phyloP scores from a whole-genome alignment of 2,797 vertebrate genomes.

The Clarias platycephalus region DNA sequence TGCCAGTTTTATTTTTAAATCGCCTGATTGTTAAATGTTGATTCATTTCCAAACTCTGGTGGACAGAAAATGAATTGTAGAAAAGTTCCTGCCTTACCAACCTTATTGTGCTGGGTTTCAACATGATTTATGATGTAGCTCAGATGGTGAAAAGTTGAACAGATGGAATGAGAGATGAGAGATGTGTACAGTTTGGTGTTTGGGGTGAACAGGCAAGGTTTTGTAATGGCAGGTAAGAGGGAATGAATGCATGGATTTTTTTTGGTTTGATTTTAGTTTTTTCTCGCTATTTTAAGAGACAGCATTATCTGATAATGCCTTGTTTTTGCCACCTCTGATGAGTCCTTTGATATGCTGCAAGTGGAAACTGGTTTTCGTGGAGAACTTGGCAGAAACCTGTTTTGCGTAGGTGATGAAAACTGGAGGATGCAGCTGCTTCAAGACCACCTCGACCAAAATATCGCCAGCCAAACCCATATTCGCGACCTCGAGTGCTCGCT shows the following conservation, averaged over 20 bases:
- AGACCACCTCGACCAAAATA: slow-evolving; percentile 25
- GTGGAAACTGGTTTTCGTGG: slow-evolving; percentile 19
- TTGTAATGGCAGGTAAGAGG: not conserved
- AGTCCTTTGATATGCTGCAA: slow-evolving; percentile 6
- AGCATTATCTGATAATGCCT: not conserved
- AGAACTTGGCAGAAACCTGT: slow-evolving; percentile 7
- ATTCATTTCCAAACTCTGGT: not conserved
- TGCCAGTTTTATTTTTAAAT: no score
- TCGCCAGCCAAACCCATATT: slow-evolving; percentile 8
- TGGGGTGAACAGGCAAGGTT: not conserved
- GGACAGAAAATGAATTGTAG: slow-evolving; percentile 60
- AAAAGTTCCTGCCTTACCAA: slow-evolving; percentile 67
- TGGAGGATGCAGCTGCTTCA: slow-evolving; percentile 38
- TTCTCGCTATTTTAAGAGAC: slow-evolving; percentile 3
- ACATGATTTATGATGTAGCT: slow-evolving; percentile 51
- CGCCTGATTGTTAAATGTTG: no score
- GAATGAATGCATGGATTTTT: not conserved
- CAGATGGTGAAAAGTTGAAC: slow-evolving; percentile 52
- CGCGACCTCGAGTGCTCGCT: not conserved
- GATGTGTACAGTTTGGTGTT: not conserved
- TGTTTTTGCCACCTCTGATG: slow-evolving; percentile 19
- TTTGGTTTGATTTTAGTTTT: not conserved
- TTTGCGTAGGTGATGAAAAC: slow-evolving; percentile 31
- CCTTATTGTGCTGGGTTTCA: slow-evolving; percentile 62
- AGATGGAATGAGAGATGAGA: slow-evolving; percentile 32